Evolutionary conservation across 2,888 invertebrate genomes (phyloP).

Genomic region (Unio delphinus): DNA sequence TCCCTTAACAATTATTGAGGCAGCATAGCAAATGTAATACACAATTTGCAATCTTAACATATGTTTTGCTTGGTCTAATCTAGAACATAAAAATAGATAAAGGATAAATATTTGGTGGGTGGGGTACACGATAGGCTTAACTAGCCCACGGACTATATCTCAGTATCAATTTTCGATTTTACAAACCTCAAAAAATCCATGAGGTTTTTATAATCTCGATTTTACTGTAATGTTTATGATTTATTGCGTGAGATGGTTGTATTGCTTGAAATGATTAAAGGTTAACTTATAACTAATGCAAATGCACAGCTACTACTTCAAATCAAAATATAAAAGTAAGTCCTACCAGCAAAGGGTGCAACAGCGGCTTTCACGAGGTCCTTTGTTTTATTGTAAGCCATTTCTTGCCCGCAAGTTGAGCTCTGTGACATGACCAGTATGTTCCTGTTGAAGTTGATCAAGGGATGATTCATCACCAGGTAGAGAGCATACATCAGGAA

Average conservation of each 20-base stretch:
- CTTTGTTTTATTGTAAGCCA: constrained; percentile 61
- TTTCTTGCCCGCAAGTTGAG: constrained; percentile 63
- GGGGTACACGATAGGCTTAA: no score
- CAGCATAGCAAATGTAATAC: not conserved
- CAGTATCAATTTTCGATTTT: no score
- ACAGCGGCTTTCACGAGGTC: constrained; percentile 50
- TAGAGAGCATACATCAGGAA: constrained; percentile 61
- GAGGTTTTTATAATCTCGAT: no score
- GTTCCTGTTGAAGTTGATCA: constrained; percentile 64
- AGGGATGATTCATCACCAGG: constrained; percentile 61
- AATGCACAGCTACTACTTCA: not conserved
- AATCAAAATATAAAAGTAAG: no score
- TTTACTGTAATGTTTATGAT: no score
- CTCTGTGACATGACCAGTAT: constrained; percentile 60
- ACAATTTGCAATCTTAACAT: no score
- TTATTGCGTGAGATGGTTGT: no score
- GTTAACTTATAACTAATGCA: not conserved
- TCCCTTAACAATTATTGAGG: no score
- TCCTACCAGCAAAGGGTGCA: constrained; percentile 45
- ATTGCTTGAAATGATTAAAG: not conserved
- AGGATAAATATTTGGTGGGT: no score
- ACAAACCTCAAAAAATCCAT: no score
- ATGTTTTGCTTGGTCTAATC: no score
- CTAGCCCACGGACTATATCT: not conserved
- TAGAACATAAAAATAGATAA: no score